Evolutionary conservation across 2,888 invertebrate genomes (phyloP), one percentile per base, ranked within the genome.

Genomic region (Drosophila multiciliata): DNA sequence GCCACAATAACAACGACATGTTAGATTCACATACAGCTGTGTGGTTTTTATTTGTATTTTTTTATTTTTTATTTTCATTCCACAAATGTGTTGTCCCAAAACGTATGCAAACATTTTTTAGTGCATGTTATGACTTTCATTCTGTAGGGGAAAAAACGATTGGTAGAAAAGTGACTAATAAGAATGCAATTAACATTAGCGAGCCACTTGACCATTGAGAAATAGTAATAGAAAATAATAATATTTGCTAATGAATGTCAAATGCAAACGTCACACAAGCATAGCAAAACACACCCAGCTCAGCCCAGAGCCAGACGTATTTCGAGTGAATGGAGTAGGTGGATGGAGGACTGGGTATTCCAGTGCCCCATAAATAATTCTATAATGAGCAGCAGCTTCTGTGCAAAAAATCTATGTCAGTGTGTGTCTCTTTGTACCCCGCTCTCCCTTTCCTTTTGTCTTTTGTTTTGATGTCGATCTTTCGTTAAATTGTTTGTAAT

Each of bases 131-230:
- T 64, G 61, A 67, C 61, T 78, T 73, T 84, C 67, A 42, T 78
- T 83, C 71, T 60, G 32, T 73, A 29, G 68, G 32, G 66, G 50
- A 50, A 64, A 35, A 17, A 6, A 68, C 55, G 29, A 61, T 52
- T 29, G 35, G 63, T 49, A 29, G 29, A 50, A 11, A 9, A 15
- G 53, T 89, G 78, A 83, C 60, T 74, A 88, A 81, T 83, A 62
- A n/a, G 33, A 66, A 54, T 59, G 54, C 64, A 57, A 80, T 77
- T 73, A 50, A 38, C 61, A 67, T 54, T 53, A 65, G 65, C 54
- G 45, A 67, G 40, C 35, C 49, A 48, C 49, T 63, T 52, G 50
- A 62, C 38, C 55, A 72, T 48, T 62, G 36, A 42, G 8, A 26
- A 36, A 60, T 29, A 68, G 23, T n/a, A 61, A 55, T 11, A 33